Conservation (phyloP, 2,888 invertebrate genomes). For the Sipha maydis region DNA sequence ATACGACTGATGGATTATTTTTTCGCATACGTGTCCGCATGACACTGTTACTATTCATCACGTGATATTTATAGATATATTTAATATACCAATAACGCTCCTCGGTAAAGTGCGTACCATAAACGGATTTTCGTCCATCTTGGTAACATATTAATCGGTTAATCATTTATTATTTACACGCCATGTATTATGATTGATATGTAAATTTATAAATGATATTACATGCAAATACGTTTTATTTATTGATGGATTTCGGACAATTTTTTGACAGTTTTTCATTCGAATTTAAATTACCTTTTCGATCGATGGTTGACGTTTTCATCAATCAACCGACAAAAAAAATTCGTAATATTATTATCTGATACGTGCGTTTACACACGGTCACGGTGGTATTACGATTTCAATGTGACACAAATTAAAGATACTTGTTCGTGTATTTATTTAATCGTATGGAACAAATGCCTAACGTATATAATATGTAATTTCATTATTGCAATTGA, state of each 20-base stretch:
- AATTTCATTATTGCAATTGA: neutral
- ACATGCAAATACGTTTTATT: too few relatives aligned
- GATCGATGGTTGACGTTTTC: neutral
- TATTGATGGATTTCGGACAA: too few relatives aligned
- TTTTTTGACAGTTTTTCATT: too few relatives aligned
- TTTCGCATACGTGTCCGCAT: neutral
- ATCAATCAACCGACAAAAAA: neutral
- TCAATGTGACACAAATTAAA: neutral
- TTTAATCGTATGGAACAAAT: neutral
- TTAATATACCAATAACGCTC: too few relatives aligned
- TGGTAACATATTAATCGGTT: too few relatives aligned
- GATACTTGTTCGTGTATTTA: neutral
- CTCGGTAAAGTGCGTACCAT: too few relatives aligned
- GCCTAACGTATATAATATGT: neutral
- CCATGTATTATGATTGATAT: too few relatives aligned
- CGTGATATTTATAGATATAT: too few relatives aligned
- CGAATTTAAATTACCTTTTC: neutral
- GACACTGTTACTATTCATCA: too few relatives aligned
- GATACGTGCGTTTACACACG: neutral
- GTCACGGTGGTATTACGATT: neutral
- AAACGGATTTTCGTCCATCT: too few relatives aligned
- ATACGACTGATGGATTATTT: neutral
- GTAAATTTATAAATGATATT: too few relatives aligned
- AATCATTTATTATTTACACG: too few relatives aligned
- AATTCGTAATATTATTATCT: neutral